Base-by-base conservation (phyloP, 2,113 vertebrate species). In the Leucopsar rothschildi region DNA sequence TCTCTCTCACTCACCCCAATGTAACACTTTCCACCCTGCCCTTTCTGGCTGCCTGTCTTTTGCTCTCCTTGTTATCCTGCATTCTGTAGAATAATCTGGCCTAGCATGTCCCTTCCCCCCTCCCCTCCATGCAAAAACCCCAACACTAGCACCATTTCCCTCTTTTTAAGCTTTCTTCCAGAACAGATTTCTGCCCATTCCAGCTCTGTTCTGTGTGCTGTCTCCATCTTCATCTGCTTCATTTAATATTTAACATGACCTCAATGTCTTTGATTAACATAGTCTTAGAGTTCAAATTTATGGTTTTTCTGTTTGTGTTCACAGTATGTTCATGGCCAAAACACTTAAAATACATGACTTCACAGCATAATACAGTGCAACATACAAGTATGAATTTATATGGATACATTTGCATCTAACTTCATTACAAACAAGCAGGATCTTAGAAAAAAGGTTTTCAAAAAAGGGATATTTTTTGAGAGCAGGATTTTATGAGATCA, bases 31-130 rank as follows among this genome's bases (percentile, higher is more conserved):
- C 42, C 45, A 73, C 37, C 44, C 50, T 18, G 45, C 66, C 59
- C 64, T 70, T 86, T 29, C 80, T 88, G 63, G 20, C 21, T 39
- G 15, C 29, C 12, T 28, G 35, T 42, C 33, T 81, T 75, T 65
- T 66, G 49, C 44, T 83, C 37, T 69, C 56, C 61, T 47, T 33
- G 11, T 45, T 81, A 56, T 31, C n/a, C 28, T 52, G 31, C 33
- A 44, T 68, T 59, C n/a, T 82, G 28, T 31, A 84, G 22, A 78
- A 33, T 42, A 45, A 35, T 40, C 47, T 42, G 33, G 35, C 52
- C 37, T 50, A 37, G 17, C 1, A 0, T n/a, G 22, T 2, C 16
- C 4, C 39, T 76, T 55, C 11, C 16, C 33, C 52, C 11, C 20
- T 35, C 11, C 10, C 25, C 40, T 49, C 47, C 27, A 37, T 14